Conservation (phyloP, 2,888 invertebrate species). For the Acleris literana region DNA sequence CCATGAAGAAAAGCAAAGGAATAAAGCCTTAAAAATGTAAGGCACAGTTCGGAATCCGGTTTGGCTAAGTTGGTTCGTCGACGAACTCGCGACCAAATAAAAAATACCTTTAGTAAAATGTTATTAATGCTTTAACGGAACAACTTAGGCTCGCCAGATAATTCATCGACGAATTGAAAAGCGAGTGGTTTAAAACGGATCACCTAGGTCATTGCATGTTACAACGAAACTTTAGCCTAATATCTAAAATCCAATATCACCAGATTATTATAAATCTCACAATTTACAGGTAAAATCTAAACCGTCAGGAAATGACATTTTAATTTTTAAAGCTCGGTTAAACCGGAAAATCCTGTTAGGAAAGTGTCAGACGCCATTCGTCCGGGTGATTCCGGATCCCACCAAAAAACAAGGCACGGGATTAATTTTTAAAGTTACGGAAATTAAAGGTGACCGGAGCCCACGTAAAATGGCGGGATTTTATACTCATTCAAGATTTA, state of each 20-base stretch:
- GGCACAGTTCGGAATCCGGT: too few relatives aligned
- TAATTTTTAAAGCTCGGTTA: constrained; percentile 13
- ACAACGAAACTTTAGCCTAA: too few relatives aligned
- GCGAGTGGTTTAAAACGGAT: too few relatives aligned
- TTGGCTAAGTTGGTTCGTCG: too few relatives aligned
- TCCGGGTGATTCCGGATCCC: not conserved
- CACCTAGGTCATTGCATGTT: too few relatives aligned
- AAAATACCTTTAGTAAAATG: too few relatives aligned
- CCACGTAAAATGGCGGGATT: not conserved
- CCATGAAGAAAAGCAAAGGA: too few relatives aligned
- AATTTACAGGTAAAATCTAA: constrained; percentile 4
- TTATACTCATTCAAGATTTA: not conserved
- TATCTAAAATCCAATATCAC: not conserved
- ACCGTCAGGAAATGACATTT: constrained; percentile 11
- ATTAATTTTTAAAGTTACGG: constrained; percentile 5
- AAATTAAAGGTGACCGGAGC: constrained; percentile 1
- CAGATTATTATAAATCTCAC: not conserved
- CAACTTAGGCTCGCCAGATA: too few relatives aligned
- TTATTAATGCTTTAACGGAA: too few relatives aligned
- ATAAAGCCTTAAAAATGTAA: too few relatives aligned
- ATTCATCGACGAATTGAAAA: too few relatives aligned
- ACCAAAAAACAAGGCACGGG: constrained; percentile 1
- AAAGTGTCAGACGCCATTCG: constrained; percentile 21
- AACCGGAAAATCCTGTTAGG: constrained; percentile 23
- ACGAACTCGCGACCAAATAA: too few relatives aligned